A percentile compares a stretch with the other conserved stretches of the same genome.
These are phyloP conservation scores for Poecilia picta DNA, from an alignment of 2,797 vertebrate genomes.

Conservation along the genomic window DNA sequence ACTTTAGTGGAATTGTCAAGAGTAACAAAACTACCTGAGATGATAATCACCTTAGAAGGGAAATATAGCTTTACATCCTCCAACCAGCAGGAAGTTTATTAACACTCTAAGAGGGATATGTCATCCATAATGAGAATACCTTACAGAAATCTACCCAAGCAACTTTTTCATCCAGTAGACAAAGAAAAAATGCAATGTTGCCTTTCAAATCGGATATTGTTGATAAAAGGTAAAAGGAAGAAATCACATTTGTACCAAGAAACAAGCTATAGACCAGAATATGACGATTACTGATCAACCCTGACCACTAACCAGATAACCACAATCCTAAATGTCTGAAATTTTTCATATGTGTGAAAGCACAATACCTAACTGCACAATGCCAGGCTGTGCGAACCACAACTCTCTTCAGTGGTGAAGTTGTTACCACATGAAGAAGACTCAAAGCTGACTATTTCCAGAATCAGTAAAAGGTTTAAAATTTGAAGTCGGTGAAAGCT, in stretches of 20 bases:
- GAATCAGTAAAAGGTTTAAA: no score
- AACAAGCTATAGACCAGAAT: not conserved
- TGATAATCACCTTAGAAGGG: not conserved
- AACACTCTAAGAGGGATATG: not conserved
- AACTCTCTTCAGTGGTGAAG: not conserved
- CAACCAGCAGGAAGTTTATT: not conserved
- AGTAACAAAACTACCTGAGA: not conserved
- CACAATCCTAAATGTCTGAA: not conserved
- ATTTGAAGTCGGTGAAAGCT: not conserved
- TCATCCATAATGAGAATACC: not conserved
- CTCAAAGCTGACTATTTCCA: no score
- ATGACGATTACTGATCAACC: not conserved
- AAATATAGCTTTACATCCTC: not conserved
- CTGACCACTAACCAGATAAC: not conserved
- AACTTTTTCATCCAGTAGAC: not conserved
- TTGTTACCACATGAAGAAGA: not conserved
- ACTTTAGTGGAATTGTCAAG: not conserved
- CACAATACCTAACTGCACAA: not conserved
- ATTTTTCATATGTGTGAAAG: not conserved
- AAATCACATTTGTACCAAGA: not conserved
- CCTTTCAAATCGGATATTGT: not conserved
- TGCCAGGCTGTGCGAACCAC: not conserved
- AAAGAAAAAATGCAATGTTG: not conserved
- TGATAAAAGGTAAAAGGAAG: not conserved
- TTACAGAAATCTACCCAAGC: not conserved